Evolutionary conservation across 2,888 invertebrate species (phyloP).

Genomic region (Drosophila tripunctata): DNA sequence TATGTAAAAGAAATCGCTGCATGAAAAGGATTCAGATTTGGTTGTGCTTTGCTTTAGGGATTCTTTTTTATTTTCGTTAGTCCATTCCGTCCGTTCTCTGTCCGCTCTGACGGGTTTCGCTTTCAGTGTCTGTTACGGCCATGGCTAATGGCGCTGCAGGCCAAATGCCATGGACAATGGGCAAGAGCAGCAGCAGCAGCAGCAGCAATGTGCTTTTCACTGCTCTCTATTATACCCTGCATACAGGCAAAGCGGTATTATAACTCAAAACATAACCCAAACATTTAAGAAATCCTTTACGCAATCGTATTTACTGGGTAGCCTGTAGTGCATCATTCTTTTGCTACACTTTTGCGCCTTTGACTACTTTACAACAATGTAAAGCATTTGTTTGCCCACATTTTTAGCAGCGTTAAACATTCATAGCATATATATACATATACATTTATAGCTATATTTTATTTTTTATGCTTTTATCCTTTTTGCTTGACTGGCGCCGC

Average conservation of each 20-base stretch:
- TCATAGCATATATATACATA: conserved; percentile 48
- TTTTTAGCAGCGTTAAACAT: conserved; percentile 57
- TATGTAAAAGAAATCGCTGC: conserved; percentile 52
- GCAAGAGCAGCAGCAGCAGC: conserved; percentile 35
- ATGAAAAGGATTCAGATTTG: conserved; percentile 64
- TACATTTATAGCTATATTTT: background rate
- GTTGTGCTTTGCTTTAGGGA: conserved; percentile 39
- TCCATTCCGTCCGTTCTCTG: conserved; percentile 14
- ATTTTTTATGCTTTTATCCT: conserved; percentile 34
- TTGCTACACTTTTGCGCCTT: conserved; percentile 4
- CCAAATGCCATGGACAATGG: conserved; percentile 53
- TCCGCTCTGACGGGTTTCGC: conserved; percentile 6
- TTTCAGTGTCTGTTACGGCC: conserved; percentile 31
- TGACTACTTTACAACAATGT: conserved; percentile 62
- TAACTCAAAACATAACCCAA: too few relatives aligned
- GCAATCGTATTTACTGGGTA: too few relatives aligned
- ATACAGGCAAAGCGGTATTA: background rate
- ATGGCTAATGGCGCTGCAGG: conserved; percentile 74
- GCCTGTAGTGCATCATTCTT: background rate
- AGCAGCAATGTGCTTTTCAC: conserved; percentile 45
- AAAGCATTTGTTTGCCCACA: conserved; percentile 75
- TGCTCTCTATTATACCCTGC: conserved; percentile 4
- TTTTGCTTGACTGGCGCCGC: conserved; percentile 43
- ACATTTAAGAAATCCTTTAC: too few relatives aligned
- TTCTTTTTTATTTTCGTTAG: background rate